A percentile compares a stretch with the other conserved stretches of the same genome.
Conservation (phyloP, 2,888 invertebrate species). For the Leistus spinibarbis region DNA sequence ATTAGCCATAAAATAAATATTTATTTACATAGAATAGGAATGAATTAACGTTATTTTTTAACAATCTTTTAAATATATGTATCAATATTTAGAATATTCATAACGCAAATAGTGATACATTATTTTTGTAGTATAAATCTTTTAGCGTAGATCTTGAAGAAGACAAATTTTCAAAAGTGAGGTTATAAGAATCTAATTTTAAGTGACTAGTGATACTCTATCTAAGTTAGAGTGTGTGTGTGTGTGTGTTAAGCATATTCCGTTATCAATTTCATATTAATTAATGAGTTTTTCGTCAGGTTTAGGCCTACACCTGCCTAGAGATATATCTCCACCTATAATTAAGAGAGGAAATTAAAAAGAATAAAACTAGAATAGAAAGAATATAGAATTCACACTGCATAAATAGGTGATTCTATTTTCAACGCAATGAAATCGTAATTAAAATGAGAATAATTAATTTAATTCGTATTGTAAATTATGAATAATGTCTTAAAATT, state of each 20-base stretch:
- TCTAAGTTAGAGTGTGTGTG: conserved; percentile 6
- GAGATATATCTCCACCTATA: conserved; percentile 27
- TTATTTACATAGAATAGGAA: too few species aligned
- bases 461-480: conserved; percentile 39
- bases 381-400: conserved; percentile 36
- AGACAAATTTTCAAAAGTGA: too few species aligned
- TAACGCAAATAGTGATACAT: too few species aligned
- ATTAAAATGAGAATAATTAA: conserved; percentile 37
- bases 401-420: conserved; percentile 29
- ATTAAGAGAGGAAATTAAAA: conserved; percentile 30
- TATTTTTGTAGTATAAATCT: too few species aligned
- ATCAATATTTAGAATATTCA: too few species aligned
- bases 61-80: too few species aligned
- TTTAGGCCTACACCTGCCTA: conserved; percentile 24
- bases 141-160: too few species aligned
- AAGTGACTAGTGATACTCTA: background rate
- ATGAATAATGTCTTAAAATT: conserved; percentile 38
- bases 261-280: conserved; percentile 23
- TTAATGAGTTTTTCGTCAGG: conserved; percentile 25
- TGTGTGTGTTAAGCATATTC: conserved; percentile 20
- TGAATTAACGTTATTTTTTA: too few species aligned
- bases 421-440: conserved; percentile 32
- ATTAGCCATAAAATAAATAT: too few species aligned
- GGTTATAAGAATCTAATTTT: too few species aligned
- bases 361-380: conserved; percentile 12